Conservation (phyloP, 1,140 invertebrate species). For the Scaptomyza hsui region DNA sequence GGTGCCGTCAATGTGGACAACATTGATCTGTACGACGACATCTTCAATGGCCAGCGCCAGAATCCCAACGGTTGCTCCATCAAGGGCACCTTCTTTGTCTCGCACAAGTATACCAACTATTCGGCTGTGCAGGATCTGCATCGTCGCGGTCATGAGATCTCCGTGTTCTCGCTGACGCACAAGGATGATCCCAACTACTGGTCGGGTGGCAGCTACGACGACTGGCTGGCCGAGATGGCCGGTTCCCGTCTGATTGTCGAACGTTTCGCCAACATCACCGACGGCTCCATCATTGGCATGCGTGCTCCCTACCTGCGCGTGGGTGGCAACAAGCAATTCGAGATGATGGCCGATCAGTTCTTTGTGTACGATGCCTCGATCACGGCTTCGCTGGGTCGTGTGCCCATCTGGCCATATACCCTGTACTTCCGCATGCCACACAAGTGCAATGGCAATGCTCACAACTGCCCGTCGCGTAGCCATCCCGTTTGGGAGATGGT, state of each 20-base stretch:
- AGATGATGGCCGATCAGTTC: conserved; percentile 98
- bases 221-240: conserved; percentile 98
- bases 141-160: conserved; percentile 96
- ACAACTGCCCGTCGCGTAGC: conserved; percentile 94
- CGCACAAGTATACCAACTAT: conserved; percentile 98
- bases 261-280: conserved; percentile 95
- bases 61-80: conserved; percentile 98
- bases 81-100: conserved; percentile 97
- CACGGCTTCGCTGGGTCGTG: conserved; percentile 93
- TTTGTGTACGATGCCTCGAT: conserved; percentile 98
- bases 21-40: conserved; percentile 95
- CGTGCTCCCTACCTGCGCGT: conserved; percentile 95
- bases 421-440: conserved; percentile 97
- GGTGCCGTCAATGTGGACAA: conserved; percentile 97
- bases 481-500: conserved; percentile 98
- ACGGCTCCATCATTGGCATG: conserved; percentile 94
- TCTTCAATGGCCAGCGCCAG: conserved; percentile 93
- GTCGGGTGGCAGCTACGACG: conserved; percentile 93
- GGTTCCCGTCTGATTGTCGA: conserved; percentile 94
- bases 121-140: conserved; percentile 96
- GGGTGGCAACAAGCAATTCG: conserved; percentile 97
- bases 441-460: conserved; percentile 96
- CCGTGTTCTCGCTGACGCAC: conserved; percentile 96
- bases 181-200: conserved; percentile 96
- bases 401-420: conserved; percentile 98